Conservation (phyloP, 2,113 vertebrate species). For the Leucosticte australis region DNA sequence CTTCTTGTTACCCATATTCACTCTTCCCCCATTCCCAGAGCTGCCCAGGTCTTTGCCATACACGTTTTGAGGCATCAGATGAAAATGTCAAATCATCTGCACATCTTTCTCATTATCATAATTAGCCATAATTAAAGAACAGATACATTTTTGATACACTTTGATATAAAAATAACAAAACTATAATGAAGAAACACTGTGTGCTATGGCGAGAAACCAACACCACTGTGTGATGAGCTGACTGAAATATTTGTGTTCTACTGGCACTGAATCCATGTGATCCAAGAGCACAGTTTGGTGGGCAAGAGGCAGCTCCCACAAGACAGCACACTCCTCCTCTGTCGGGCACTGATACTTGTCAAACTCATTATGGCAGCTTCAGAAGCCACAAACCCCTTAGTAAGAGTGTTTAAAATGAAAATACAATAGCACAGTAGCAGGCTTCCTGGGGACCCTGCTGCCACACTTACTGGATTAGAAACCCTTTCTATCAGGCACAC, state of each 20-base stretch:
- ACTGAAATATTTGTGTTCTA: background rate
- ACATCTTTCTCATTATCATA: background rate
- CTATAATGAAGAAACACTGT: background rate
- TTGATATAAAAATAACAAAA: background rate
- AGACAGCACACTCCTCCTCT: background rate
- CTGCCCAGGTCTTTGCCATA: background rate
- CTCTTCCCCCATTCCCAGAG: background rate
- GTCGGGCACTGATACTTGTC: background rate
- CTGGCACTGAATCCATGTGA: background rate
- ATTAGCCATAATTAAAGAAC: constrained; percentile 8
- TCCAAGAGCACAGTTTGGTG: background rate
- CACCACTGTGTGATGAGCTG: background rate
- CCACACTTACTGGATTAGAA: constrained; percentile 6
- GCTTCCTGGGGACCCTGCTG: background rate
- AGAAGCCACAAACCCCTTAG: constrained; percentile 13
- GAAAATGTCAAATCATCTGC: background rate
- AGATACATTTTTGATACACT: background rate
- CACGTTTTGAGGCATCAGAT: background rate
- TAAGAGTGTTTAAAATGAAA: constrained; percentile 3
- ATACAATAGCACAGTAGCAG: background rate
- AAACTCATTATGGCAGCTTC: background rate
- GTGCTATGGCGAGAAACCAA: background rate
- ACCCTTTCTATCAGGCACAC: constrained; percentile 4
- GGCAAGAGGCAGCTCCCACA: background rate
- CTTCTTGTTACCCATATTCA: background rate